Percentiles rank a stretch among this genome's conserved stretches.
Evolutionary conservation across 2,113 vertebrate species (phyloP).

Genomic region (Pelvicachromis taeniatus): DNA sequence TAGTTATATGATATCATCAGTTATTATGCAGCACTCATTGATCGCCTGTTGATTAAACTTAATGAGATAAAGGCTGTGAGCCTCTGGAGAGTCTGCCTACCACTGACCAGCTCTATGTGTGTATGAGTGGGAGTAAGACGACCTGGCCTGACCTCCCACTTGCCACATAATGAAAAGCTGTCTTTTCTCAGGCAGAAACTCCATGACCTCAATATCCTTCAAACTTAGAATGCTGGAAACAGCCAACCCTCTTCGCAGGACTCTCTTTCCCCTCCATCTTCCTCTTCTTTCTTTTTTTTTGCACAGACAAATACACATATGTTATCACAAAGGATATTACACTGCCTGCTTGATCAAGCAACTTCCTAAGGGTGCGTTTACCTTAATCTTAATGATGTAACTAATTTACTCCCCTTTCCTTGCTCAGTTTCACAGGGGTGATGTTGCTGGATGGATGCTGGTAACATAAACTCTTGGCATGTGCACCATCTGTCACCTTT

Average conservation of each 20-base stretch:
- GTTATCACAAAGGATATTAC: slow-evolving; percentile 30
- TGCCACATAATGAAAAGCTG: slow-evolving; percentile 40
- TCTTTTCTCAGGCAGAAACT: slow-evolving; percentile 15
- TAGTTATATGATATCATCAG: background rate
- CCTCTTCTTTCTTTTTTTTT: background rate
- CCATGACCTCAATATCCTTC: slow-evolving; percentile 43
- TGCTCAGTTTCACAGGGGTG: slow-evolving; percentile 27
- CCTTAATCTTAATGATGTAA: slow-evolving; percentile 35
- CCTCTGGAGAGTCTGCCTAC: background rate
- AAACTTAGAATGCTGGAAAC: slow-evolving; percentile 41
- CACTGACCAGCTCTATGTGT: background rate
- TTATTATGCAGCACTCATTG: background rate
- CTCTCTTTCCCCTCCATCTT: background rate
- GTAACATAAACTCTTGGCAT: background rate
- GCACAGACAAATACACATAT: background rate
- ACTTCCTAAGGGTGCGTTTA: slow-evolving; percentile 28
- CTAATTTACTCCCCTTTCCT: slow-evolving; percentile 15
- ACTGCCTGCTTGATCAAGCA: slow-evolving; percentile 19
- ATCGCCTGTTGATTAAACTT: slow-evolving; percentile 31
- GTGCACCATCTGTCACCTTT: slow-evolving; percentile 2
- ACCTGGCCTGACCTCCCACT: slow-evolving; percentile 7
- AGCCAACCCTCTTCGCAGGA: background rate
- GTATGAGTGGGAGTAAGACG: background rate
- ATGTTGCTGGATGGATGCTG: background rate
- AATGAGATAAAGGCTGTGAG: slow-evolving; percentile 2